Evolutionary conservation across 2,888 invertebrate genomes (phyloP).

Genomic region (Cactoblastis cactorum): DNA sequence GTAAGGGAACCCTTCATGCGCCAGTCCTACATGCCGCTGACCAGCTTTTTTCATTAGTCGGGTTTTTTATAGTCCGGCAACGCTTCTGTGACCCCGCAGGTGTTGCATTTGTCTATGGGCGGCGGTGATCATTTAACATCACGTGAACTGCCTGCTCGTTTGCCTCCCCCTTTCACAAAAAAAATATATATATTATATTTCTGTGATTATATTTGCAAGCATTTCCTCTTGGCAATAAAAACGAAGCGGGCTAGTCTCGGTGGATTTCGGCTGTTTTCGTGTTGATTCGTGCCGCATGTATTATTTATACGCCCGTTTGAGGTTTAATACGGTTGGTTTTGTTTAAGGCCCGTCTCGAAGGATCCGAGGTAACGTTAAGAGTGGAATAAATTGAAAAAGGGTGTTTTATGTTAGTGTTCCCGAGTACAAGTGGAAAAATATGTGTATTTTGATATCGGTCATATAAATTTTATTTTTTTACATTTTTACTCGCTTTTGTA

Average conservation of each 20-base stretch:
- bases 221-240: constrained; percentile 56
- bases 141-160: no score
- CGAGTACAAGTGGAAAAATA: neutral
- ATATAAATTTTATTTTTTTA: neutral
- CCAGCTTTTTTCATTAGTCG: no score
- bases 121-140: no score
- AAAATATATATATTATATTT: no score
- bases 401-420: neutral
- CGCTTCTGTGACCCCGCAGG: no score
- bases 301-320: constrained; percentile 28
- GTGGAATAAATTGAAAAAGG: neutral
- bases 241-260: constrained; percentile 38
- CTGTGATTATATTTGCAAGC: no score
- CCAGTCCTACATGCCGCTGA: no score
- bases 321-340: constrained; percentile 18
- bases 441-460: neutral
- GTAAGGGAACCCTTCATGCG: no score
- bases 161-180: no score
- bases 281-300: constrained; percentile 30
- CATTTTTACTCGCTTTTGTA: no score
- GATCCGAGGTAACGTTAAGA: neutral
- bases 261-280: constrained; percentile 37
- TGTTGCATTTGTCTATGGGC: no score
- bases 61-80: no score
- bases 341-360: constrained; percentile 12